phyloP scores from a whole-genome alignment of 2,888 invertebrate genomes.

The Thalpophila matura region DNA sequence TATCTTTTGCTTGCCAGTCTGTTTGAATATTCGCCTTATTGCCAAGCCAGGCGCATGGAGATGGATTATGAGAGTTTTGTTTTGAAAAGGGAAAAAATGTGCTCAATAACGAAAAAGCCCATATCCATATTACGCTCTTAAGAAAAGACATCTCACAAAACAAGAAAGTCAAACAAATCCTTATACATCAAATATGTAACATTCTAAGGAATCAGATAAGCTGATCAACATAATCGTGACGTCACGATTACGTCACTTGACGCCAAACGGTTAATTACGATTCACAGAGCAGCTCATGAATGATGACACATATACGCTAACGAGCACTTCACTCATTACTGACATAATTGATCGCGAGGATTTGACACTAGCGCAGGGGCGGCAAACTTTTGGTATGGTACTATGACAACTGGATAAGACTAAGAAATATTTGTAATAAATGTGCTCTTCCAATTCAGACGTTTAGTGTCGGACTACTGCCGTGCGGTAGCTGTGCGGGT shows the following conservation, averaged over 20 bases:
- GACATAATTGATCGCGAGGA: conserved; percentile 15
- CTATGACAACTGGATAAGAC: too few species aligned
- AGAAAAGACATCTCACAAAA: too few species aligned
- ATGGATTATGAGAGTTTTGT: too few species aligned
- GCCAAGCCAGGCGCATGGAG: too few species aligned
- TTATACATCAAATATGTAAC: neutral
- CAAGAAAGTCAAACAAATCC: neutral
- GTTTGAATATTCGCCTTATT: too few species aligned
- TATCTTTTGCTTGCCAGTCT: too few species aligned
- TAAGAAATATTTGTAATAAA: neutral
- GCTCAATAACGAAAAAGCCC: too few species aligned
- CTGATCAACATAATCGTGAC: neutral
- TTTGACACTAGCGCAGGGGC: neutral
- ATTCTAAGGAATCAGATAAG: neutral
- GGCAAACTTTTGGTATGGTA: neutral
- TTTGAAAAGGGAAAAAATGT: too few species aligned
- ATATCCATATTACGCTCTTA: too few species aligned
- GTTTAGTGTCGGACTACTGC: too few species aligned
- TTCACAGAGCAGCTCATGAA: conserved; percentile 8
- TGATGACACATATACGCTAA: conserved; percentile 2
- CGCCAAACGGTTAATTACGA: conserved; percentile 15
- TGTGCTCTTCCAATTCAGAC: too few species aligned
- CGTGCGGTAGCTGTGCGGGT: too few species aligned
- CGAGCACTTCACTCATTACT: conserved; percentile 7
- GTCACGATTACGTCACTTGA: neutral